A percentile compares a stretch with the other conserved stretches of the same genome.
Conservation (phyloP, 2,797 vertebrate genomes). For the Sorex maritimensis region DNA sequence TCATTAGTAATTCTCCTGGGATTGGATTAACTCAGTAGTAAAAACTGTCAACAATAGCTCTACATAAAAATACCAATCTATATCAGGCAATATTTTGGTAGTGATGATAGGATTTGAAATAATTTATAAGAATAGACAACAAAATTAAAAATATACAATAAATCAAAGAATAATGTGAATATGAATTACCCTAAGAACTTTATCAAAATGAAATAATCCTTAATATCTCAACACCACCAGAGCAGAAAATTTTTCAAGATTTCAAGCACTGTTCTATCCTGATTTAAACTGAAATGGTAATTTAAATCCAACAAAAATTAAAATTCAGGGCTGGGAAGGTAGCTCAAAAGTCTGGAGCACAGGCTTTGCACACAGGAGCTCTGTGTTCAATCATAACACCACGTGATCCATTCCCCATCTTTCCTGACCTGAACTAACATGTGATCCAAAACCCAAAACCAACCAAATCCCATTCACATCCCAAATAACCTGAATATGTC, state of each 20-base stretch:
- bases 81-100: too few relatives aligned
- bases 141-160: too few relatives aligned
- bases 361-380: too few relatives aligned
- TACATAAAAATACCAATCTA: slow-evolving; percentile 23
- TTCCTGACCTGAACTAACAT: too few relatives aligned
- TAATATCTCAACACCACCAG: neutral
- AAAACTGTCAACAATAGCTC: slow-evolving; percentile 51
- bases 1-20: slow-evolving; percentile 1
- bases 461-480: too few relatives aligned
- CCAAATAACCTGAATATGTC: slow-evolving; percentile 17
- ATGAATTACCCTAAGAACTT: slow-evolving; percentile 58
- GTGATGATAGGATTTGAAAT: too few relatives aligned
- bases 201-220: neutral
- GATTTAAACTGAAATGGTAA: slow-evolving; percentile 28
- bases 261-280: slow-evolving; percentile 33
- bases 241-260: slow-evolving; percentile 21
- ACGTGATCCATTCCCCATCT: too few relatives aligned
- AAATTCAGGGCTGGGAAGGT: neutral
- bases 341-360: too few relatives aligned
- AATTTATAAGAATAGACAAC: too few relatives aligned
- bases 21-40: slow-evolving; percentile 10
- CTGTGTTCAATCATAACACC: too few relatives aligned
- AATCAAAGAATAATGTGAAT: too few relatives aligned
- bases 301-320: neutral
- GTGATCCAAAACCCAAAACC: too few relatives aligned